phyloP scores from a whole-genome alignment of 2,888 invertebrate genomes.

The Eilema depressum region DNA sequence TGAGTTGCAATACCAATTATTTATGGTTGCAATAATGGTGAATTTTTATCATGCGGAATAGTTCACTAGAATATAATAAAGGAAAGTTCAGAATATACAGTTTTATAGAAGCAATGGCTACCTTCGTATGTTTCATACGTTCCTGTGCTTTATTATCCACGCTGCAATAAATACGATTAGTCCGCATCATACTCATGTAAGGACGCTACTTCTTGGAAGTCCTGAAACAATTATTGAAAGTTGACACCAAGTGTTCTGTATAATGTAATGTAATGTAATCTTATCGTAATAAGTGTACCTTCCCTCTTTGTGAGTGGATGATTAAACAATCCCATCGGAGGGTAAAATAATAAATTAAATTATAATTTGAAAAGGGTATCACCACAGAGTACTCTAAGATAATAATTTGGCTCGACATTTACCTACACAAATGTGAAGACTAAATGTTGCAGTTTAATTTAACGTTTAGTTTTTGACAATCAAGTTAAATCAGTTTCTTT shows the following conservation, averaged over 20 bases:
- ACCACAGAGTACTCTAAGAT: background rate
- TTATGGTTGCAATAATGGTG: constrained; percentile 18
- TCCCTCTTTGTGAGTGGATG: background rate
- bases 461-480: background rate
- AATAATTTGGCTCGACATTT: background rate
- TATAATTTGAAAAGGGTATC: background rate
- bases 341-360: background rate
- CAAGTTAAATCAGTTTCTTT: too few species aligned
- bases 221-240: background rate
- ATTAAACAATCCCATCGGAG: background rate
- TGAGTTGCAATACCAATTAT: constrained; percentile 42
- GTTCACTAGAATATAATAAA: background rate
- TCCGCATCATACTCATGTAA: background rate
- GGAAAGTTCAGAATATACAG: constrained; percentile 2
- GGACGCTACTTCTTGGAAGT: background rate
- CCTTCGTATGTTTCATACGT: constrained; percentile 9
- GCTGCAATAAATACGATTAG: background rate
- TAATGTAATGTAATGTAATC: background rate
- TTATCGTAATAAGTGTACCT: background rate
- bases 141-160: constrained; percentile 9
- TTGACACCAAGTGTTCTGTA: background rate
- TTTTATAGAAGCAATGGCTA: constrained; percentile 8
- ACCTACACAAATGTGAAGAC: background rate
- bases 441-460: too few species aligned
- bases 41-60: constrained; percentile 11